Evolutionary conservation across 2,797 vertebrate species (phyloP), one percentile per base, ranked within the genome.

Genomic region (Sebastes alutus): DNA sequence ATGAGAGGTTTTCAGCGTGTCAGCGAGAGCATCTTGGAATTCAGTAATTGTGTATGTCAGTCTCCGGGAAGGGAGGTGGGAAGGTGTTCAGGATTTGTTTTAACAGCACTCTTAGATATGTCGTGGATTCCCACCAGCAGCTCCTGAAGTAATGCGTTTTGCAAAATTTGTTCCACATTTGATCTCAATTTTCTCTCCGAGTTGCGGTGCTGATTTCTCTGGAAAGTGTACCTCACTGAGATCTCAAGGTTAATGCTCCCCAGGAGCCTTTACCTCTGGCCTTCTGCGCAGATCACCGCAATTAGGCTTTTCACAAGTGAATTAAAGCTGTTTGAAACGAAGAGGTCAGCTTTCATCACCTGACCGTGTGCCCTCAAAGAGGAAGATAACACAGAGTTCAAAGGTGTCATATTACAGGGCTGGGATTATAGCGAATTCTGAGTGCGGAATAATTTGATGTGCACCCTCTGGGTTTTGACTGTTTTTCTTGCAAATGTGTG

Each of bases 221-320:
- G 61, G 54, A 85, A 88, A 86, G 83, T 81, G 72, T 60, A 58
- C 56, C 30, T 30, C 67, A 23, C 73, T 68, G 59, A 73, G 88
- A 89, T 86, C 80, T 93, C 86, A 92, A 93, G 90, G 91, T 92
- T 93, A 92, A 88, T 90, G 87, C 86, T 80, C 68, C 92, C 92
- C 81, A 11, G 73, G 87, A 93, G 92, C 74, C 72, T 87, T 90
- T 90, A 90, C 87, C 85, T 83, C 80, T 91, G 90, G 86, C 88
- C 84, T 85, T 71, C 84, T 82, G 85, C 77, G 82, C 82, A 75
- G 88, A 91, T 89, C 87, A 33, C 86, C 9, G 86, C 89, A 92
- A 93, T 93, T 88, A 94, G 78, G 87, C 87, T 87, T 91, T 91
- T 89, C 84, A 88, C 91, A 64, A 59, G 89, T 89, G 89, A 92